A percentile compares a stretch with the other conserved stretches of the same genome.
Conservation (phyloP, 2,113 vertebrate genomes). For the Acrocephalus arundinaceus region DNA sequence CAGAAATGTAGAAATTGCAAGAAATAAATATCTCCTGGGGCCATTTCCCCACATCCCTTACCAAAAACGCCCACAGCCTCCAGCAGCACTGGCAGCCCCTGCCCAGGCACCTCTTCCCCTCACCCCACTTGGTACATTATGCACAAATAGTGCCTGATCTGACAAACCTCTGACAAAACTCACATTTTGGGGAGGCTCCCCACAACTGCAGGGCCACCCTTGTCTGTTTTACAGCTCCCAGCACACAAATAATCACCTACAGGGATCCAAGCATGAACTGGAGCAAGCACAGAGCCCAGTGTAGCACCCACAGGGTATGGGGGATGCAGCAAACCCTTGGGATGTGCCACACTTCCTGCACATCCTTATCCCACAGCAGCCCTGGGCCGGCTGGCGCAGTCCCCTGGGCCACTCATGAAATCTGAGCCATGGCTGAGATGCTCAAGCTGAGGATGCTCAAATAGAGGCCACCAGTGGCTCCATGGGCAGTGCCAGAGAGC, state of each 20-base stretch:
- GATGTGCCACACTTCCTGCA: rapidly evolving
- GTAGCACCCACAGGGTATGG: rapidly evolving
- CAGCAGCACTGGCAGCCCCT: rapidly evolving
- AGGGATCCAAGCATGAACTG: rapidly evolving
- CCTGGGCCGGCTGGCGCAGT: rapidly evolving
- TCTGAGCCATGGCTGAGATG: rapidly evolving
- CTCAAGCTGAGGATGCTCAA: background rate
- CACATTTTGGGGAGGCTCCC: background rate
- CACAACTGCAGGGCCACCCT: rapidly evolving
- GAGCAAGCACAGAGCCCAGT: rapidly evolving
- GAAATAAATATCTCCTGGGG: background rate
- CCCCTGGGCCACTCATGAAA: rapidly evolving
- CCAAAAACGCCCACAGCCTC: background rate
- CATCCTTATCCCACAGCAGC: rapidly evolving
- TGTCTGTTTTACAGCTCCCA: background rate
- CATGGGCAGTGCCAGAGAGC: no score
- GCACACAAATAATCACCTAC: rapidly evolving
- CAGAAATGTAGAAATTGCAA: background rate
- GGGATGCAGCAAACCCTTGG: background rate
- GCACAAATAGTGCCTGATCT: background rate
- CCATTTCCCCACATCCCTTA: background rate
- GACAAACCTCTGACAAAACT: background rate
- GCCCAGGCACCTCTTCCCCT: background rate
- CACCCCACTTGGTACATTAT: rapidly evolving
- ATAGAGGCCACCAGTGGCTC: rapidly evolving